Conservation (phyloP, 2,113 vertebrate species). For the Misgurnus anguillicaudatus region DNA sequence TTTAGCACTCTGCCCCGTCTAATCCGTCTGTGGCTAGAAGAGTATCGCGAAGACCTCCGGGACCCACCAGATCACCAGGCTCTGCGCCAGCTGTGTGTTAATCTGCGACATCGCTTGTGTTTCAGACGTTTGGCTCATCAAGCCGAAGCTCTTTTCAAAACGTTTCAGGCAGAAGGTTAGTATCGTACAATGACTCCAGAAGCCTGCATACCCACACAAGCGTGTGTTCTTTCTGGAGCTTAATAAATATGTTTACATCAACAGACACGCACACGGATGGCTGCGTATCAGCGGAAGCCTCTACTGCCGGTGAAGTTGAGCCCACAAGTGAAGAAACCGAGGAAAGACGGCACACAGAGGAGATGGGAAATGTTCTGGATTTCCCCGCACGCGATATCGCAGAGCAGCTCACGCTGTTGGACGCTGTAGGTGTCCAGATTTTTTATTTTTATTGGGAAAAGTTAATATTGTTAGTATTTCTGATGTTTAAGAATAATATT, state of each 20-base stretch:
- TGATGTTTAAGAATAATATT: too few relatives aligned
- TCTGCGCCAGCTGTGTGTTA: conserved; percentile 66
- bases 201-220: not conserved
- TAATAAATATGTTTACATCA: not conserved
- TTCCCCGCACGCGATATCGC: conserved; percentile 76
- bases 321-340: conserved; percentile 44
- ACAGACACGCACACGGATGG: not conserved
- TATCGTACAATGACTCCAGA: not conserved
- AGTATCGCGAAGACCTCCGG: conserved; percentile 78
- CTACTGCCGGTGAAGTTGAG: not conserved
- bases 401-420: conserved; percentile 83
- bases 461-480: too few relatives aligned
- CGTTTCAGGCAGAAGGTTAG: conserved; percentile 69
- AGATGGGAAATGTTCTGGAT: conserved; percentile 70
- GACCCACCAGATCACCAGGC: conserved; percentile 73
- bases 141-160: conserved; percentile 72
- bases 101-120: conserved; percentile 71
- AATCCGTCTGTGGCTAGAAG: conserved; percentile 77
- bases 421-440: conserved; percentile 72
- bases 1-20: conserved; percentile 66
- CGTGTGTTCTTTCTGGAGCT: not conserved
- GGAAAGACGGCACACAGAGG: conserved; percentile 16
- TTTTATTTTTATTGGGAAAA: too few relatives aligned
- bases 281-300: not conserved
- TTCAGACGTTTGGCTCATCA: conserved; percentile 65